Evolutionary conservation across 2,113 vertebrate genomes (phyloP), one percentile per base, ranked within the genome.

Genomic region (Garra rufa): DNA sequence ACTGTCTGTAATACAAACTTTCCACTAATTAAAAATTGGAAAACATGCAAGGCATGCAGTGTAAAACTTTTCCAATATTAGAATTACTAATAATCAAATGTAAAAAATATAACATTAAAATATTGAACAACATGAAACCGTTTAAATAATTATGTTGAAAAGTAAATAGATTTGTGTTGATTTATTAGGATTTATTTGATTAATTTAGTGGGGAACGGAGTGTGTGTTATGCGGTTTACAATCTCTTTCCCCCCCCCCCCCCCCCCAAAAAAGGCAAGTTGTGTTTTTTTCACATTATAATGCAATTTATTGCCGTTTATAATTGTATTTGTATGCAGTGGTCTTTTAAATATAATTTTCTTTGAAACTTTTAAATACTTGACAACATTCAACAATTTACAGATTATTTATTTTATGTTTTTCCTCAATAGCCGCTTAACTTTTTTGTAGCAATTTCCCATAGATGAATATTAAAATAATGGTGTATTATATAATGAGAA

Each of bases 1-100:
- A 52, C 57, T 59, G 3, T 70, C 55, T 83, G 26, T 79, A 76
- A 69, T 50, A 28, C 21, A 80, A 48, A 82, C 65, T 78, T 30
- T 76, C 38, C 59, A 9, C 34, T 30, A 43, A 57, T 82, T 86
- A 21, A 83, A 52, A 38, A 28, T 21, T 5, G 9, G 43, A 65
- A 61, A 26, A 75, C n/a, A 65, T 14, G 6, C 34, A 26, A 61
- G 4, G 21, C 14, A 76, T 76, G 38, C 14, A 19, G 9, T 59
- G 21, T 59, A 76, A 57, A 57, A 57, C 75, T 55, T 38, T 55
- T 55, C 6, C 14, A 43, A 43, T 43, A 71, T n/a, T 24, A 14
- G 4, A n/a, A 44, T 7, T 21, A n/a, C 4, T 21, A 8, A 9
- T n/a, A n/a, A n/a, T 9, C 21, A n/a, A 55, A 55, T 3, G 21